A percentile compares a stretch with the other conserved stretches of the same genome.
phyloP scores from a whole-genome alignment of 2,113 vertebrate species.

The Prionailurus viverrinus region DNA sequence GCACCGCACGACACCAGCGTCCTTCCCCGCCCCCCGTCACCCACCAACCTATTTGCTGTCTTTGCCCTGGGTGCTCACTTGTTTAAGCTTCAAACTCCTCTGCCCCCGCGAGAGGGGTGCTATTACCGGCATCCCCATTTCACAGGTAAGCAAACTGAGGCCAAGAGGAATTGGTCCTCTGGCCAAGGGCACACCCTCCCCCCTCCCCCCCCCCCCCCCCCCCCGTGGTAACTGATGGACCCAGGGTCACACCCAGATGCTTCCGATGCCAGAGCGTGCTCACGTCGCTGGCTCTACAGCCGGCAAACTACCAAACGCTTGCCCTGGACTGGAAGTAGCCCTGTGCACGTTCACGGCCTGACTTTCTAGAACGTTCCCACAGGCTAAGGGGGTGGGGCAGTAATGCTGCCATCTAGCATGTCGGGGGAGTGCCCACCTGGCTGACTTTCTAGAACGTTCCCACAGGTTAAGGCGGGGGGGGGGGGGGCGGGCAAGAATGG shows the following conservation, averaged over 20 bases:
- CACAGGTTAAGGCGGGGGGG: not conserved
- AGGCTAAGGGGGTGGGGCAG: not conserved
- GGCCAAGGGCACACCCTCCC: not conserved
- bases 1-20: accelerated
- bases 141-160: not conserved
- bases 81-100: not conserved
- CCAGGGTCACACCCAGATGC: not conserved
- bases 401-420: accelerated
- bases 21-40: not conserved
- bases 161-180: not conserved
- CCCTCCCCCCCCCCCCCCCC: accelerated
- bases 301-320: not conserved
- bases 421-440: too few relatives aligned
- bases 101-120: accelerated
- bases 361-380: not conserved
- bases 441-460: not conserved
- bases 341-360: not conserved
- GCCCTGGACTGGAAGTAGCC: not conserved
- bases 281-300: not conserved
- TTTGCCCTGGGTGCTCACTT: accelerated
- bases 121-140: not conserved
- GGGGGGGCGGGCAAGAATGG: not conserved
- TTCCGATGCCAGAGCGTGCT: not conserved
- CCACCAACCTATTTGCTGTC: accelerated
- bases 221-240: not conserved